phyloP scores from a whole-genome alignment of 2,797 vertebrate species.

The Pangasius larnaudii region DNA sequence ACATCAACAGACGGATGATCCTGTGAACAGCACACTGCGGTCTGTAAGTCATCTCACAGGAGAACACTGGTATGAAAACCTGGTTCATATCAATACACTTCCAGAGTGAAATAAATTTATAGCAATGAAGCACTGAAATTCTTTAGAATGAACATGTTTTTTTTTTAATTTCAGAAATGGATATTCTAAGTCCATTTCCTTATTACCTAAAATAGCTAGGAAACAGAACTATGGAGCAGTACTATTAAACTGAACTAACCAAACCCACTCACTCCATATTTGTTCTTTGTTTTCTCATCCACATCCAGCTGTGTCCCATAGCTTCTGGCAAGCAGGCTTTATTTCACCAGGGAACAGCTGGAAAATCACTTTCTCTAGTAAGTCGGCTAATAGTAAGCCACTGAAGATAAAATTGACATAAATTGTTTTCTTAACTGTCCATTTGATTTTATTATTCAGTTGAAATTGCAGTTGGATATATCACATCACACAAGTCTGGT shows the following conservation, averaged over 20 bases:
- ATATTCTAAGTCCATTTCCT: constrained; percentile 24
- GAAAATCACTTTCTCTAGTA: neutral
- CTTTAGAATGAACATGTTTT: neutral
- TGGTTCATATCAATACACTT: neutral
- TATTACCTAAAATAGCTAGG: constrained; percentile 9
- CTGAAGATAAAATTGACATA: neutral
- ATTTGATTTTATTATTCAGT: neutral
- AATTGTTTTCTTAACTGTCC: neutral
- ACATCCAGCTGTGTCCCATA: constrained; percentile 12
- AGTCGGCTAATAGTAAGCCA: too few relatives aligned
- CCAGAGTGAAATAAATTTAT: neutral
- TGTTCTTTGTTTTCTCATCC: neutral
- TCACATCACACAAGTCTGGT: neutral
- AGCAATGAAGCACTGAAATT: neutral
- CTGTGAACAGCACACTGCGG: neutral
- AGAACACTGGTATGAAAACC: neutral
- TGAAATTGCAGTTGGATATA: neutral
- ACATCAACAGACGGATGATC: neutral
- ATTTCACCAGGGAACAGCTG: neutral
- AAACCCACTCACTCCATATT: constrained; percentile 10
- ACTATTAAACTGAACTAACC: neutral
- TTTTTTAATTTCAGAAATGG: constrained; percentile 11
- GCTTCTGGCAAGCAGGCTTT: neutral
- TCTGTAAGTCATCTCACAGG: neutral
- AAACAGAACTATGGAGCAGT: neutral